Evolutionary conservation across 2,113 vertebrate genomes (phyloP).

Genomic region (Tympanuchus pallidicinctus): DNA sequence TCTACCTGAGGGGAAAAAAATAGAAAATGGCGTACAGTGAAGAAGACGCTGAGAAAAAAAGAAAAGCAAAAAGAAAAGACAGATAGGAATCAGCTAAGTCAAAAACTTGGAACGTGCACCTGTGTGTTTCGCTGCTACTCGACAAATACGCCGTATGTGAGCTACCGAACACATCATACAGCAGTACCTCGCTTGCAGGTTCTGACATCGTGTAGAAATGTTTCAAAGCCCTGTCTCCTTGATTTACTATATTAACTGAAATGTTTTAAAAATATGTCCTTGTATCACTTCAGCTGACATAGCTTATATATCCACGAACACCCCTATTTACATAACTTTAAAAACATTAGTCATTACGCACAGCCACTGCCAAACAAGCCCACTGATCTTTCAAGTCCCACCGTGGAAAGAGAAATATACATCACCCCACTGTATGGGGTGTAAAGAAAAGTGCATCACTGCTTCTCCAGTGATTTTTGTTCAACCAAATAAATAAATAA

Average conservation of each 20-base stretch:
- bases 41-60: not conserved
- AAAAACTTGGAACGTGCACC: not conserved
- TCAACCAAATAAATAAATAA: not conserved
- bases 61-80: not conserved
- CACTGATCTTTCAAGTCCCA: not conserved
- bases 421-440: not conserved
- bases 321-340: constrained; percentile 42
- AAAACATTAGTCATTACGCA: not conserved
- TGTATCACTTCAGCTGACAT: not conserved
- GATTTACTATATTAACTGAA: constrained; percentile 30
- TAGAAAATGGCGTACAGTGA: not conserved
- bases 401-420: not conserved
- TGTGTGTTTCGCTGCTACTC: not conserved
- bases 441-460: not conserved
- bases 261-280: constrained; percentile 1
- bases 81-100: not conserved
- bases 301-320: constrained; percentile 18
- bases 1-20: not conserved
- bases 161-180: not conserved
- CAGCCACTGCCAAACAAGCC: constrained; percentile 4
- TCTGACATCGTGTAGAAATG: constrained; percentile 16
- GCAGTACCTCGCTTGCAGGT: not conserved
- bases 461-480: not conserved
- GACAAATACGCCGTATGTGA: not conserved
- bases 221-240: constrained; percentile 24